Conservation (phyloP, 1,140 invertebrate genomes). For the Grapholita molesta region DNA sequence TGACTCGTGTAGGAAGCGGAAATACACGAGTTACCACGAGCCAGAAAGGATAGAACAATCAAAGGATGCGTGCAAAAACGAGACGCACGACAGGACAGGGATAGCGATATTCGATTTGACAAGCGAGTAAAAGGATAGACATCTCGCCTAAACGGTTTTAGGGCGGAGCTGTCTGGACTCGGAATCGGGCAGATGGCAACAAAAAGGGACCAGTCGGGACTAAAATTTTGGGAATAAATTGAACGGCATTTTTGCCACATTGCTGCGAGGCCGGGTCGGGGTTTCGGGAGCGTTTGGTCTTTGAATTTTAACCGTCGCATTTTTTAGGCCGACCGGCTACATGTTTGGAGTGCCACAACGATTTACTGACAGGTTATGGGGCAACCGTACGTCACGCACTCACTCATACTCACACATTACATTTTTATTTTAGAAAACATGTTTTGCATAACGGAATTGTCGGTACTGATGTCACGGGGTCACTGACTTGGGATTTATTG, state of each 20-base stretch:
- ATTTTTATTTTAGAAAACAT: conserved; percentile 42
- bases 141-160: conserved; percentile 70
- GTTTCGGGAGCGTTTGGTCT: conserved; percentile 27
- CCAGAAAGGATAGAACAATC: conserved; percentile 66
- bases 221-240: conserved; percentile 75
- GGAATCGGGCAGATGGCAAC: conserved; percentile 71
- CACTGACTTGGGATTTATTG: conserved; percentile 70
- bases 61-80: conserved; percentile 58
- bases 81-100: conserved; percentile 64
- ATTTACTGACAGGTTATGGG: background rate
- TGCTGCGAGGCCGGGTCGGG: conserved; percentile 41
- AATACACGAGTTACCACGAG: conserved; percentile 73
- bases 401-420: background rate
- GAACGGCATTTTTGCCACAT: conserved; percentile 75
- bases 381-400: background rate
- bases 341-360: background rate
- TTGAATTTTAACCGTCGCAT: conserved; percentile 27
- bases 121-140: conserved; percentile 62
- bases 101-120: conserved; percentile 57
- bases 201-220: conserved; percentile 73
- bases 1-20: conserved; percentile 73
- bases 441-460: conserved; percentile 60
- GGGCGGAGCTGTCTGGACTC: conserved; percentile 76
- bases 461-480: conserved; percentile 66
- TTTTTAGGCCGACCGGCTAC: conserved; percentile 35